phyloP scores from a whole-genome alignment of 2,888 invertebrate species.

The Esperia sulphurella region DNA sequence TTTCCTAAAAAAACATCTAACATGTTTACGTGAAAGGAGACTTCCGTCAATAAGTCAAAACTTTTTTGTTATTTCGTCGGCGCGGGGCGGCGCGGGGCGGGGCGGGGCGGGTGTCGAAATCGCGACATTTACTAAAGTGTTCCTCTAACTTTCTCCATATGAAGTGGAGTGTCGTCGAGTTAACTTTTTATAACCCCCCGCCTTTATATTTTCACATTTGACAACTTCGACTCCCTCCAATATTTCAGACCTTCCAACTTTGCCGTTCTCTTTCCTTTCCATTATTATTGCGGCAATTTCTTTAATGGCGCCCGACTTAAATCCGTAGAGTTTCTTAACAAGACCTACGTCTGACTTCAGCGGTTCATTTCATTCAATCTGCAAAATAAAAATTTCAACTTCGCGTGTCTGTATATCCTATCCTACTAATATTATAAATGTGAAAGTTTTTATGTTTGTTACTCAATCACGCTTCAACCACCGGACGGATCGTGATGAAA shows the following conservation, averaged over 20 bases:
- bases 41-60: conserved; percentile 37
- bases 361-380: no score
- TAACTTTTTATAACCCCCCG: conserved; percentile 53
- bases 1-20: conserved; percentile 57
- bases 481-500: no score
- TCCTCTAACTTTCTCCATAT: conserved; percentile 59
- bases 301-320: not conserved
- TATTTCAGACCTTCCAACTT: conserved; percentile 18
- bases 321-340: not conserved
- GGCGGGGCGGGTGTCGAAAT: conserved; percentile 43
- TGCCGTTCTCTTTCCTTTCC: conserved; percentile 14
- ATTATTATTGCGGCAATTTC: conserved; percentile 9
- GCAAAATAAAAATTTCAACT: no score
- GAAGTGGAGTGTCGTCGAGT: conserved; percentile 50
- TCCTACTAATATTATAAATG: no score
- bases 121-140: conserved; percentile 66
- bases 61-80: conserved; percentile 59
- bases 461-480: no score
- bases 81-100: conserved; percentile 5
- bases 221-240: not conserved
- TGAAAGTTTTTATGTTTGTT: no score
- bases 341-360: no score
- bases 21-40: conserved; percentile 54
- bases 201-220: conserved; percentile 30
- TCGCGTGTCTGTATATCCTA: no score